phyloP scores from a whole-genome alignment of 2,113 vertebrate species.

The Recurvirostra avosetta region DNA sequence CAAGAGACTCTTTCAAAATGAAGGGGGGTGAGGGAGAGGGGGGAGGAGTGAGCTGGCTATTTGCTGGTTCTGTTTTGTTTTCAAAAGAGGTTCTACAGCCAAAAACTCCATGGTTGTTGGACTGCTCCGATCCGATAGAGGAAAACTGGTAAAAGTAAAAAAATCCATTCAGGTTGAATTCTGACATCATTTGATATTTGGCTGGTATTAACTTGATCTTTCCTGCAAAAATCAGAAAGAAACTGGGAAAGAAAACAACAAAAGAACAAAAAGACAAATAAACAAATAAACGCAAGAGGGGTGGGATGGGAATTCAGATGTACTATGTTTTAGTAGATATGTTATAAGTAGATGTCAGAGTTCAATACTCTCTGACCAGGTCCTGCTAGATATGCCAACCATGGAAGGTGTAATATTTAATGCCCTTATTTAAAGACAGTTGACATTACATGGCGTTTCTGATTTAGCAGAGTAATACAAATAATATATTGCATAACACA shows the following conservation, averaged over 20 bases:
- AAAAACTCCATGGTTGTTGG: background rate
- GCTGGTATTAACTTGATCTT: background rate
- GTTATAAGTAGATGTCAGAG: background rate
- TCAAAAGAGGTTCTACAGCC: background rate
- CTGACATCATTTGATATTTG: too few relatives aligned
- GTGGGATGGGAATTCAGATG: background rate
- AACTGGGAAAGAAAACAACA: background rate
- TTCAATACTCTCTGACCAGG: background rate
- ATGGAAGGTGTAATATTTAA: background rate
- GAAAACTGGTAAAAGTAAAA: background rate
- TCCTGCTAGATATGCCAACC: background rate
- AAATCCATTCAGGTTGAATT: background rate
- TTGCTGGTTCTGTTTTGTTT: background rate
- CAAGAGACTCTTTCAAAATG: background rate
- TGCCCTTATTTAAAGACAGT: background rate
- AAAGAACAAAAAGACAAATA: background rate
- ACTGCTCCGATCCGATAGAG: background rate
- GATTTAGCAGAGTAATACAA: background rate
- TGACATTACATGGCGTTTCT: background rate
- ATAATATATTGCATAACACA: background rate
- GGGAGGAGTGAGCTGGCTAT: background rate
- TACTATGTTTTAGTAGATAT: background rate
- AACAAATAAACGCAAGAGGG: background rate
- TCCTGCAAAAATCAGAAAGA: background rate
- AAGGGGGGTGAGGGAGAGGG: background rate